Percentiles rank a stretch among this genome's conserved stretches.
phyloP scores from a whole-genome alignment of 2,888 invertebrate species.

The Troglohyphantes excavatus region DNA sequence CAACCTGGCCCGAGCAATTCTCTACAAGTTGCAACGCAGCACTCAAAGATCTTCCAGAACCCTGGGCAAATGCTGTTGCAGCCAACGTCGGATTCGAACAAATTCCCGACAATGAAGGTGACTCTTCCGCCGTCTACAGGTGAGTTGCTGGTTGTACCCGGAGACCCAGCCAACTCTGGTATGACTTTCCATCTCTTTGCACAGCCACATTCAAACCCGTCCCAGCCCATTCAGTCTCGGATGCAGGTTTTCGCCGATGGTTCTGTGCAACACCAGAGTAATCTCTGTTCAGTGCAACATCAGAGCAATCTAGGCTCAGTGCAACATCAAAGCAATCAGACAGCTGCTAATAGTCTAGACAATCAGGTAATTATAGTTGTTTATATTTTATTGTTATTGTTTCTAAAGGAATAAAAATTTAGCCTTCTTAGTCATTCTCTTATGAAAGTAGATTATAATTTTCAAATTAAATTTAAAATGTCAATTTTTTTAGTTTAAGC shows the following conservation, averaged over 20 bases:
- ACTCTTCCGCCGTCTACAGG: slow-evolving; percentile 31
- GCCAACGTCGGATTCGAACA: not conserved
- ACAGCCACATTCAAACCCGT: slow-evolving; percentile 6
- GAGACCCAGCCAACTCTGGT: not conserved
- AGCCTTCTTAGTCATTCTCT: too few relatives aligned
- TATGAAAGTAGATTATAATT: too few relatives aligned
- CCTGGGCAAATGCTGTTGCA: not conserved
- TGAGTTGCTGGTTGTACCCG: slow-evolving; percentile 47
- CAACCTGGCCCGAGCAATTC: not conserved
- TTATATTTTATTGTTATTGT: not conserved
- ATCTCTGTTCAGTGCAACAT: not conserved
- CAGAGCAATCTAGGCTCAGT: not conserved
- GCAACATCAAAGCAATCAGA: not conserved
- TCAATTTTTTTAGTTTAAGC: too few relatives aligned
- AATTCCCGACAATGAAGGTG: slow-evolving; percentile 41
- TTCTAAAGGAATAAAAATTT: too few relatives aligned
- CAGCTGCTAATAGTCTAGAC: not conserved
- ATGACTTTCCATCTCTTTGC: slow-evolving; percentile 60
- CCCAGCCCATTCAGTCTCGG: slow-evolving; percentile 24
- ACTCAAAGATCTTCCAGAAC: not conserved
- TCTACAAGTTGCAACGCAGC: slow-evolving; percentile 8
- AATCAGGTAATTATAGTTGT: slow-evolving; percentile 11
- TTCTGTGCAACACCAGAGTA: not conserved
- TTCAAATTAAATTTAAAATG: too few relatives aligned
- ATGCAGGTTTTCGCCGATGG: not conserved